These are phyloP conservation scores for Sebastiscus albofasciatus DNA, from an alignment of 2,797 vertebrate genomes.

Conservation along the genomic window DNA sequence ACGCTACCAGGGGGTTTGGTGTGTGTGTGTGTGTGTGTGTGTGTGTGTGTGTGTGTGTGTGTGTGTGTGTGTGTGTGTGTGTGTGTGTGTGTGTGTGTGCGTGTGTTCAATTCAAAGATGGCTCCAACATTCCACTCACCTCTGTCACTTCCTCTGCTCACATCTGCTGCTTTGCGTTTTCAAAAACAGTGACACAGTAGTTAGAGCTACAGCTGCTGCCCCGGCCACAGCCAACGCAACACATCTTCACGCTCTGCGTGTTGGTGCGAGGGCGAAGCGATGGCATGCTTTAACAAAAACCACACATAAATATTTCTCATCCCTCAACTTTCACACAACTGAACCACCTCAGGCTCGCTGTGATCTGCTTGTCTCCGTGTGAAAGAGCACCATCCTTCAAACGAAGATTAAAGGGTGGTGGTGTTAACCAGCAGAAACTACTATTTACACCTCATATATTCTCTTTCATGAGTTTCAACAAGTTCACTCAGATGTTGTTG, in stretches of 20 bases:
- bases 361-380: background rate
- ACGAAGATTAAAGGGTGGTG: slow-evolving; percentile 6
- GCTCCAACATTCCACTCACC: slow-evolving; percentile 90
- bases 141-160: slow-evolving; percentile 95
- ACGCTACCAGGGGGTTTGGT: slow-evolving; percentile 8
- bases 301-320: background rate
- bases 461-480: background rate
- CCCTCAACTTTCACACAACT: background rate
- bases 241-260: slow-evolving; percentile 7
- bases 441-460: background rate
- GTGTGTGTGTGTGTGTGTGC: slow-evolving; percentile 2
- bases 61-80: slow-evolving; percentile 7
- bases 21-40: slow-evolving; percentile 6
- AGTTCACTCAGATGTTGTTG: background rate
- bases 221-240: slow-evolving; percentile 39
- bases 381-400: background rate
- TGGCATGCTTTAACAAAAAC: slow-evolving; percentile 13
- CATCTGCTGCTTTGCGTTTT: slow-evolving; percentile 87
- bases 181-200: slow-evolving; percentile 77
- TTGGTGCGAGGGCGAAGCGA: background rate
- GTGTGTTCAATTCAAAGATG: slow-evolving; percentile 50
- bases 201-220: slow-evolving; percentile 74
- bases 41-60: slow-evolving; percentile 9
- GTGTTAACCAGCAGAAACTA: slow-evolving; percentile 3
- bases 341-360: background rate